Evolutionary conservation across 2,113 vertebrate species (phyloP).

Genomic region (Fregetta grallaria): DNA sequence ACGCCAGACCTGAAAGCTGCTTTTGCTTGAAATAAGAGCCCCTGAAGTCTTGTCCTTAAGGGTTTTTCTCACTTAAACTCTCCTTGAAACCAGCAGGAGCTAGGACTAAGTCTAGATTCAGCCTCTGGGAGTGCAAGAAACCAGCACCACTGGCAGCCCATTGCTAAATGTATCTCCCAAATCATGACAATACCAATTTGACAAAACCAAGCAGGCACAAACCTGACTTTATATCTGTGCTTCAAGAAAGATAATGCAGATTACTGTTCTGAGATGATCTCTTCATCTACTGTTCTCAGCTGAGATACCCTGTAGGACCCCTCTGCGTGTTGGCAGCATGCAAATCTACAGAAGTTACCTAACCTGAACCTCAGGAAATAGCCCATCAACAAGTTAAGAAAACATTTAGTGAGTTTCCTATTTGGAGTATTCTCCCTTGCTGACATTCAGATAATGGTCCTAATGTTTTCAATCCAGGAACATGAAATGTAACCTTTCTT

Average conservation of each 20-base stretch:
- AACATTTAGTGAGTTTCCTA: background rate
- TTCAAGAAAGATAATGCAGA: background rate
- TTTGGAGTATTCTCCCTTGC: background rate
- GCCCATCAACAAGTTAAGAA: background rate
- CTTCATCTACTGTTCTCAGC: background rate
- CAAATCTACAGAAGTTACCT: background rate
- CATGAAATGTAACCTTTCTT: background rate
- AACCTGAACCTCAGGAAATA: background rate
- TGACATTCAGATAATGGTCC: background rate
- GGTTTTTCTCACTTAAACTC: background rate
- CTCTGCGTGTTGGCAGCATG: rapidly evolving
- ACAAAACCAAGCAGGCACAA: background rate
- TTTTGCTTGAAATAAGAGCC: background rate
- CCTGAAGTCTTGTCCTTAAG: background rate
- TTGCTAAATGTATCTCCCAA: background rate
- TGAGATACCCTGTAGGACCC: background rate
- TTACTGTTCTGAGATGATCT: background rate
- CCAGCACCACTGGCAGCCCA: background rate
- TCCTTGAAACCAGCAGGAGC: background rate
- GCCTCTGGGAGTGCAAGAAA: background rate
- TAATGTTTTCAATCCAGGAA: background rate
- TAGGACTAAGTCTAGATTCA: background rate
- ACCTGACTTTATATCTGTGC: background rate
- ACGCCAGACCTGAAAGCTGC: background rate
- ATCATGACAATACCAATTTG: rapidly evolving